Base-by-base conservation (phyloP, 2,888 invertebrate species). In the Noctua pronuba region DNA sequence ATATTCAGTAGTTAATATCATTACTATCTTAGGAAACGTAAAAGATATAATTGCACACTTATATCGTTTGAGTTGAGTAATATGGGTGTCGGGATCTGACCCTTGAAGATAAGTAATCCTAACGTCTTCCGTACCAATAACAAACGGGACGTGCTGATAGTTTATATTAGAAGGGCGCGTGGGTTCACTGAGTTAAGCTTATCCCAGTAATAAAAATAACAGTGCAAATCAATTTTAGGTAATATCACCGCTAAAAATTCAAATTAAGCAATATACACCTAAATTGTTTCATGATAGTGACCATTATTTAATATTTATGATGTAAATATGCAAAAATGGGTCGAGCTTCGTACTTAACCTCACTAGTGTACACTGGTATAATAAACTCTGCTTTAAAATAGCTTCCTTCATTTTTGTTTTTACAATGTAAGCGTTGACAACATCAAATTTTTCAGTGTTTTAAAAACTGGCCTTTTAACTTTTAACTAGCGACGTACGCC, bases 101-200 rank as follows among this genome's bases (percentile, higher is more conserved):
- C 84, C 84, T 49, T 55, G 28, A 24, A 79, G 83, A 83, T 73
- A 79, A 75, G 66, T 58, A 71, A 75, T 75, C 70, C 83, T 67
- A 41, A 60, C 65, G 64, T 69, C 71, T 73, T 38, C 65, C 62
- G 28, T 73, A 60, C 70, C 35, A 58, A 80, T 77, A 81, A 82
- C 78, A 84, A 74, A 74, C 68, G 65, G 41, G 11, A 67, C 69
- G 74, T 66, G 75, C 75, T n/a, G 80, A 80, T 79, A 82, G 75
- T 70, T 79, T 79, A 69, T 79, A 62, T 80, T 44, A 70, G 69
- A 62, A 62, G 28, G 46, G 35, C 13, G 58, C 52, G 31, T 46
- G 46, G 62, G 55, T 62, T n/a, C 60, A 55, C 38, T 38, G n/a
- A 67, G 66, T 46, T 67, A 70, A 38, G 55, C 69, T 71, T 60